Percentiles rank a stretch among this genome's conserved stretches.
phyloP scores from a whole-genome alignment of 1,140 invertebrate genomes.

The Oncopeltus fasciatus region DNA sequence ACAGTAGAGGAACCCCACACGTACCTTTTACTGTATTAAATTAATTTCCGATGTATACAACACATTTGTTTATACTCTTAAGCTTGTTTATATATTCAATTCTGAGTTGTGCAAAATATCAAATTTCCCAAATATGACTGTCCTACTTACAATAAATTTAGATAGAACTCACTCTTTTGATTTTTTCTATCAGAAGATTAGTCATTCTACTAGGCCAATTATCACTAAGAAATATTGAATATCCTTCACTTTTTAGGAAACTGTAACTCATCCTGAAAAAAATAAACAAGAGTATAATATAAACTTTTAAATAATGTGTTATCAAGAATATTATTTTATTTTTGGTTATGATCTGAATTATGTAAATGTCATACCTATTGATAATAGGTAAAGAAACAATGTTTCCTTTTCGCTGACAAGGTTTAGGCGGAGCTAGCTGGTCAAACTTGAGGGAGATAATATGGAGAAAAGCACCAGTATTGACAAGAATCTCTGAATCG shows the following conservation, averaged over 20 bases:
- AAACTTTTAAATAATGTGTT: not conserved
- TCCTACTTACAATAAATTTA: too few species aligned
- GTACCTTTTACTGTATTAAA: too few species aligned
- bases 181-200: constrained; percentile 10
- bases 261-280: constrained; percentile 16
- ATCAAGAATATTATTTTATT: too few species aligned
- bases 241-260: constrained; percentile 10
- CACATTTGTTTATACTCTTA: too few species aligned
- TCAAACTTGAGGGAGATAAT: constrained; percentile 36
- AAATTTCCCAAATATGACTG: too few species aligned
- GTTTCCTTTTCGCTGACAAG: not conserved
- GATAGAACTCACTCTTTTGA: constrained; percentile 15
- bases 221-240: constrained; percentile 15
- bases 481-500: constrained; percentile 39
- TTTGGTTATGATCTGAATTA: too few species aligned
- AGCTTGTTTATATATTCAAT: too few species aligned
- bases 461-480: constrained; percentile 56
- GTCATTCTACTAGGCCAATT: constrained; percentile 15
- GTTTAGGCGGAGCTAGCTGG: not conserved
- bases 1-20: too few species aligned
- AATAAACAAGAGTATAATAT: not conserved
- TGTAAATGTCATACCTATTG: constrained; percentile 12
- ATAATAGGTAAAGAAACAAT: constrained; percentile 10
- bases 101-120: too few species aligned
- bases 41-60: too few species aligned